Base-by-base conservation (phyloP, 2,113 vertebrate genomes). In the Serinus canaria region DNA sequence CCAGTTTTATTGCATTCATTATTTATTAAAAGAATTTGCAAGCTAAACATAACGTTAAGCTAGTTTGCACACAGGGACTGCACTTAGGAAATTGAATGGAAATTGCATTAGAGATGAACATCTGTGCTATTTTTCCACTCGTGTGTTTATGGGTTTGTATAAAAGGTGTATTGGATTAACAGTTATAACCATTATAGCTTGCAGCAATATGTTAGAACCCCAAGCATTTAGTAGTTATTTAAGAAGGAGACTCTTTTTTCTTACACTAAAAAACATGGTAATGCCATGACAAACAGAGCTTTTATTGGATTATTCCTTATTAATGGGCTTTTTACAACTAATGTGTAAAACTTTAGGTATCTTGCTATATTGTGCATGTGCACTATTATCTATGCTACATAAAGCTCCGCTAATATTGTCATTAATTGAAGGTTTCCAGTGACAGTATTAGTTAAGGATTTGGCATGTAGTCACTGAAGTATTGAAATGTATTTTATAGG, bases 21-120 rank as follows among this genome's bases (percentile, higher is more conserved):
- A 98, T 98, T 99, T 99, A 99, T 98, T 99, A 98, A 98, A 98
- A 98, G 98, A 99, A 98, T 98, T 98, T 98, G 98, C 98, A 98
- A 99, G 98, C 98, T 98, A 99, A 99, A 99, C 98, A 99, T 98
- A 98, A 98, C 73, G 97, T 98, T 98, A 98, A 98, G 98, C 98
- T 98, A 98, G 98, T 98, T 98, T 98, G 98, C 98, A 98, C 98
- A 98, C 98, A 97, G 98, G 98, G 98, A 98, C 98, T 91, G 97
- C 98, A 99, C 98, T 98, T 98, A 98, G 98, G 98, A 98, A 98
- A 99, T 99, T 98, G 98, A 98, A 98, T 98, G 98, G 98, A 98
- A 98, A 98, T 99, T 98, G 98, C 98, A 98, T 98, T 98, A 98
- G 98, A 98, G 98, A 98, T 97, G 98, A 98, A 98, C 98, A 99